These are phyloP conservation scores for Rhynchonycteris naso DNA, from an alignment of 2,797 vertebrate species.

Conservation along the genomic window DNA sequence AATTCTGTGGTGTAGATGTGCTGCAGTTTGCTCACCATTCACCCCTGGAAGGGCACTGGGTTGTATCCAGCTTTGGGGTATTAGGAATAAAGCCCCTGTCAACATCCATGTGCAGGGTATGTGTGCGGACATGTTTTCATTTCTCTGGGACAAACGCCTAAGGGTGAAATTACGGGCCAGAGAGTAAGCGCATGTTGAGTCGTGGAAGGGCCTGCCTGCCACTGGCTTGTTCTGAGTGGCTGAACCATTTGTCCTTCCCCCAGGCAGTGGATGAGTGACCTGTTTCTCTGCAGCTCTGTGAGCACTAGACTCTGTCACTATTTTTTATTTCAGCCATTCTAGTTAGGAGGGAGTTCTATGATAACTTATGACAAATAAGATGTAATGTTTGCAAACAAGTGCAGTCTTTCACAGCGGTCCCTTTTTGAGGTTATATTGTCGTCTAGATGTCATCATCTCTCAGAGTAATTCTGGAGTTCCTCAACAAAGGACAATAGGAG, in stretches of 20 bases:
- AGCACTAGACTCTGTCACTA: not conserved
- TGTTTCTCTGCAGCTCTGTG: not conserved
- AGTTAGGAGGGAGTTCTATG: no score
- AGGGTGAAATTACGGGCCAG: not conserved
- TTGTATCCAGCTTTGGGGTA: not conserved
- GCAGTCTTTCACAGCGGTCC: not conserved
- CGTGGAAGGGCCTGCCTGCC: not conserved
- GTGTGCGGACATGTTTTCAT: not conserved
- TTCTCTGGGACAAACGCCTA: not conserved
- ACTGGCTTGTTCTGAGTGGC: not conserved
- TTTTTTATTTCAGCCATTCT: not conserved
- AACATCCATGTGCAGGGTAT: not conserved
- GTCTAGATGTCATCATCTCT: not conserved
- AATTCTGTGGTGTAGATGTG: not conserved
- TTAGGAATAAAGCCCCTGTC: not conserved
- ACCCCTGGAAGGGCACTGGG: not conserved
- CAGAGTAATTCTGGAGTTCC: not conserved
- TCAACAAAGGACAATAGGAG: not conserved
- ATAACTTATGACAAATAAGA: not conserved
- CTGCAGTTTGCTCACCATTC: not conserved
- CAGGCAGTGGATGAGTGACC: not conserved
- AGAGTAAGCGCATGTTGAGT: not conserved
- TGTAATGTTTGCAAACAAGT: not conserved
- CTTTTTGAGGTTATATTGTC: not conserved
- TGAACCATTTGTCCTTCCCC: not conserved